Percentiles rank a stretch among this genome's conserved stretches.
Evolutionary conservation across 2,113 vertebrate species (phyloP).

Genomic region (Misgurnus mizolepis): DNA sequence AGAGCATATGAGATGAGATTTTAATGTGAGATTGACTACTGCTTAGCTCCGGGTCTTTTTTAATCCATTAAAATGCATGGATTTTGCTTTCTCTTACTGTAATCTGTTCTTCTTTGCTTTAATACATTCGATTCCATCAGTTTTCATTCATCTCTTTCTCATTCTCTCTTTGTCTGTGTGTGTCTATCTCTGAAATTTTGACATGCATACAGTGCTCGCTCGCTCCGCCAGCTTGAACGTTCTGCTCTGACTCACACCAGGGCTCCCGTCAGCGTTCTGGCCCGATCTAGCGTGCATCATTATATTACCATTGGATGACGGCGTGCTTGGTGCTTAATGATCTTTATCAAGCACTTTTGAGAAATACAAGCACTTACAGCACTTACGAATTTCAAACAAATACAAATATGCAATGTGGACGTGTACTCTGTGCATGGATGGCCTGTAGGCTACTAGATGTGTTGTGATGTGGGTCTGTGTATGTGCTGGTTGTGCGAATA

Average conservation of each 20-base stretch:
- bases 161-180: neutral
- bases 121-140: neutral
- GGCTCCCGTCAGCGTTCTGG: neutral
- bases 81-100: conserved; percentile 38
- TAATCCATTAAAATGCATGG: conserved; percentile 36
- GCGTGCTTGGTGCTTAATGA: conserved; percentile 1
- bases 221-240: neutral
- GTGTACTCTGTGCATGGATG: neutral
- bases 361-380: neutral
- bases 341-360: conserved; percentile 6
- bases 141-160: neutral
- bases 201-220: neutral
- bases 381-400: conserved; percentile 18
- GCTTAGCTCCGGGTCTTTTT: conserved; percentile 22
- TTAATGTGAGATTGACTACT: conserved; percentile 7
- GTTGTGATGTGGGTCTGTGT: neutral
- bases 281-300: neutral
- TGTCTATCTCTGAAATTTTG: conserved; percentile 28
- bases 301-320: neutral
- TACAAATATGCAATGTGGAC: neutral
- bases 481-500: conserved; percentile 9
- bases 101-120: conserved; percentile 16
- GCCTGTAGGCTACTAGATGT: neutral
- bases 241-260: neutral
- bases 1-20: neutral